Percentiles rank a stretch among this genome's conserved stretches.
These are phyloP conservation scores for Deroptyus accipitrinus DNA, from an alignment of 2,113 vertebrate species.

Conservation along the genomic window DNA sequence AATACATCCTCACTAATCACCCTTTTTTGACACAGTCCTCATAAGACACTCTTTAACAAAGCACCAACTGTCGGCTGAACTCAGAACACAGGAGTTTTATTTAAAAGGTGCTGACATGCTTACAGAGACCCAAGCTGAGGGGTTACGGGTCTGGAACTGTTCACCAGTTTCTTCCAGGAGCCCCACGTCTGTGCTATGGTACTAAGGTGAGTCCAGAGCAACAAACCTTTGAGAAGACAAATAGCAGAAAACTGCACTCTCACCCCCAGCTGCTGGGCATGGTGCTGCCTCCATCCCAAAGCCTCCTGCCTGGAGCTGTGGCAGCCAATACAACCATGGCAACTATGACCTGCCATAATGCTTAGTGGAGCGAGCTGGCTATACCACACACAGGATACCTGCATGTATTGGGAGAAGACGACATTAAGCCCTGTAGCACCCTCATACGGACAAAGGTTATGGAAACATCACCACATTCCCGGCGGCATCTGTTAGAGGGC, in stretches of 20 bases:
- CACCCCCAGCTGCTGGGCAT: not conserved
- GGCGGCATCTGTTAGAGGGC: not conserved
- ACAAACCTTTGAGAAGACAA: not conserved
- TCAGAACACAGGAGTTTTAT: not conserved
- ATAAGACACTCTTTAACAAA: not conserved
- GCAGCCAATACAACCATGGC: not conserved
- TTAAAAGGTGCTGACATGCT: not conserved
- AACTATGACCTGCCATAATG: not conserved
- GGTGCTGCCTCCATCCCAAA: not conserved
- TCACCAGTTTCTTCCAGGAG: not conserved
- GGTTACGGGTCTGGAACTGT: not conserved
- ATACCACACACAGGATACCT: not conserved
- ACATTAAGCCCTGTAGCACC: not conserved
- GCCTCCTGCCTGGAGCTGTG: not conserved
- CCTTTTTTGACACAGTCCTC: not conserved
- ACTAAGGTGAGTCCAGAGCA: not conserved
- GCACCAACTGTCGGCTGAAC: not conserved
- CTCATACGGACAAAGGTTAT: not conserved
- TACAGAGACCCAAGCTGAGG: not conserved
- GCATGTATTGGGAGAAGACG: fast-evolving
- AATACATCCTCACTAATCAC: not conserved
- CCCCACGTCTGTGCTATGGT: fast-evolving
- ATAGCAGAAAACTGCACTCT: not conserved
- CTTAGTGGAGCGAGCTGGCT: not conserved
- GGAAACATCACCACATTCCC: not conserved